Evolutionary conservation across 1,140 invertebrate species (phyloP), one percentile per base, ranked within the genome.

Genomic region (Colletes latitarsis): DNA sequence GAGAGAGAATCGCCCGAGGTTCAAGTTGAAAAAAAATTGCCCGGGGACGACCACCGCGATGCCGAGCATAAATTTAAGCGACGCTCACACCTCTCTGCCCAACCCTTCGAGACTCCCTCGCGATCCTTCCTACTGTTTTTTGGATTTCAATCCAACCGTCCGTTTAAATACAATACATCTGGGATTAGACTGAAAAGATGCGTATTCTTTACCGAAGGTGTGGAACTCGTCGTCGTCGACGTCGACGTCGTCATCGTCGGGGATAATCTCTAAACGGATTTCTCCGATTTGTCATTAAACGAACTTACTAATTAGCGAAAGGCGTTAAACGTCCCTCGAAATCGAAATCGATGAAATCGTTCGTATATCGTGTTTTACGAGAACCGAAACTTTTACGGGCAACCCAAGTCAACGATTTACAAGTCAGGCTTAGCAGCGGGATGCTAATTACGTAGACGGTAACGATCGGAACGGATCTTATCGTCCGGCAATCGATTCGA

Each of bases 61-160:
- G 86, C 85, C 79, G 84, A 82, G 87, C 88, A 92, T 92, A 92
- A 92, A 92, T 92, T 92, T 82, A 90, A 89, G 81, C 80, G 80
- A 60, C 71, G 72, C 80, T 84, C 77, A 49, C 86, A 81, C 84
- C 82, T 83, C 66, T 30, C 58, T 67, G 70, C 78, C 60, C 79
- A 58, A 43, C 58, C 83, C 67, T 21, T 72, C 75, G 52, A 55
- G 43, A 21, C 63, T 71, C 82, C 55, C 84, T 21, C 75, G 49
- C 43, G 67, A 87, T 76, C 55, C 58, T 64, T 63, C 15, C 49
- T 57, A 49, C 72, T 76, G 72, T 82, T 76, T 62, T 83, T 85
- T 73, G 62, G 76, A 76, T 87, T 87, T 87, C 85, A 85, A 86
- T 86, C 67, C 76, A 75, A 75, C 15, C 67, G 75, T 43, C 68